These are phyloP conservation scores for Polydrusus cervinus DNA, from an alignment of 2,888 invertebrate genomes.

Conservation along the genomic window DNA sequence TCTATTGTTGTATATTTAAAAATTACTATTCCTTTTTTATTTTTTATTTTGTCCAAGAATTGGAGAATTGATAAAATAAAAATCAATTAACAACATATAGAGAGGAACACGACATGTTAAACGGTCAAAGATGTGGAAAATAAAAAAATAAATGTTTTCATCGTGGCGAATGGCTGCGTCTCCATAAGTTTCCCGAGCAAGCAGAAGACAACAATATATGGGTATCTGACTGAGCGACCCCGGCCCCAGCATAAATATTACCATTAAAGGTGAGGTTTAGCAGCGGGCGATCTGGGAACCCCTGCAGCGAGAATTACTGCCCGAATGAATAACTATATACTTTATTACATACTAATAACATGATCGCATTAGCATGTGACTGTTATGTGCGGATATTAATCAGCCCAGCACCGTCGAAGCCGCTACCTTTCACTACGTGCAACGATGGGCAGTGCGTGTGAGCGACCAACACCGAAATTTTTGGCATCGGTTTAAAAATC, in stretches of 20 bases:
- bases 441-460: slow-evolving; percentile 40
- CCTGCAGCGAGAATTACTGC: slow-evolving; percentile 72
- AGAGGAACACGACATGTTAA: slow-evolving; percentile 28
- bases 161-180: slow-evolving; percentile 51
- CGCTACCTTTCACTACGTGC: slow-evolving; percentile 58
- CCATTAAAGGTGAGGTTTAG: slow-evolving; percentile 73
- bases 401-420: slow-evolving; percentile 65
- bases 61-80: too few relatives aligned
- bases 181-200: slow-evolving; percentile 43
- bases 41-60: too few relatives aligned
- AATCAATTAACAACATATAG: slow-evolving; percentile 44
- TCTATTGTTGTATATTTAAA: too few relatives aligned
- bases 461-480: slow-evolving; percentile 46
- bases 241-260: slow-evolving; percentile 71
- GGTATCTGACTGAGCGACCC: slow-evolving; percentile 65
- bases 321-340: slow-evolving; percentile 72
- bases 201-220: slow-evolving; percentile 59
- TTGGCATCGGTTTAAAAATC: slow-evolving; percentile 30
- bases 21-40: too few relatives aligned
- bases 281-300: slow-evolving; percentile 69
- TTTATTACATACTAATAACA: slow-evolving; percentile 73
- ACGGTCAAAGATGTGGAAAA: slow-evolving; percentile 32
- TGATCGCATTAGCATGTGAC: slow-evolving; percentile 70
- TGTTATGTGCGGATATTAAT: slow-evolving; percentile 64
- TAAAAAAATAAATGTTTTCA: slow-evolving; percentile 43